A percentile compares a stretch with the other conserved stretches of the same genome.
These are phyloP conservation scores for Dicyema japonicum DNA, from an alignment of 1,140 invertebrate species.

Conservation along the genomic window DNA sequence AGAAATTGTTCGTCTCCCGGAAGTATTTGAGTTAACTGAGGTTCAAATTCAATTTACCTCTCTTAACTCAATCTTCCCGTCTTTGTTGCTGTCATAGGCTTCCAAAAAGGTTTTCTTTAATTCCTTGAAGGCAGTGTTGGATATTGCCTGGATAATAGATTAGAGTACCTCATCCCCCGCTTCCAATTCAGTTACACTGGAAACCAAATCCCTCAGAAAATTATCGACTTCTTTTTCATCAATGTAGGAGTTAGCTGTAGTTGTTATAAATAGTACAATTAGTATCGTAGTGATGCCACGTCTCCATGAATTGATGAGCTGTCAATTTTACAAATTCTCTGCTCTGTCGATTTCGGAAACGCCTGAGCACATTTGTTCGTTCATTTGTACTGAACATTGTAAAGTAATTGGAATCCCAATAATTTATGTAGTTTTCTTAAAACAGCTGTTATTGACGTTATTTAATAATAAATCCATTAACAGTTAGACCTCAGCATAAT, in stretches of 20 bases:
- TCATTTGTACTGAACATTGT: no score
- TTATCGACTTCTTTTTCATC: slow-evolving; percentile 5
- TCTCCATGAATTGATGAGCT: slow-evolving; percentile 65
- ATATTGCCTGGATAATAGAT: no score
- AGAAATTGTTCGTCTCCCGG: slow-evolving; percentile 62
- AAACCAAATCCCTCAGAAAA: slow-evolving; percentile 5
- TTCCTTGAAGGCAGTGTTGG: slow-evolving; percentile 1
- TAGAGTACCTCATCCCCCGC: slow-evolving; percentile 3
- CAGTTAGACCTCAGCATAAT: no score
- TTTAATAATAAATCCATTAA: no score
- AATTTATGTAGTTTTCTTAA: no score
- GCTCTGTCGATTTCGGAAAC: slow-evolving; percentile 32
- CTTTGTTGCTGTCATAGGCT: slow-evolving; percentile 6
- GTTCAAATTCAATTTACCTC: no score
- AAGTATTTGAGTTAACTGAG: slow-evolving; percentile 42
- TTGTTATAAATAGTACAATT: no score
- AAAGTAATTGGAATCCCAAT: no score
- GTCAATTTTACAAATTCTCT: slow-evolving; percentile 56
- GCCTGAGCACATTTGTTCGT: slow-evolving; percentile 45
- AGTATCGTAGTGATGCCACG: slow-evolving; percentile 65
- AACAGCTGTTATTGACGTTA: no score
- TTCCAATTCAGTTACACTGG: slow-evolving; percentile 1
- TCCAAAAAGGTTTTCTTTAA: slow-evolving; percentile 1
- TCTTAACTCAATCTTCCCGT: slow-evolving; percentile 4
- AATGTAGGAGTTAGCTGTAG: slow-evolving; percentile 6